Conservation (phyloP, 2,888 invertebrate genomes). For the Liopterus haemorrhoidalis region DNA sequence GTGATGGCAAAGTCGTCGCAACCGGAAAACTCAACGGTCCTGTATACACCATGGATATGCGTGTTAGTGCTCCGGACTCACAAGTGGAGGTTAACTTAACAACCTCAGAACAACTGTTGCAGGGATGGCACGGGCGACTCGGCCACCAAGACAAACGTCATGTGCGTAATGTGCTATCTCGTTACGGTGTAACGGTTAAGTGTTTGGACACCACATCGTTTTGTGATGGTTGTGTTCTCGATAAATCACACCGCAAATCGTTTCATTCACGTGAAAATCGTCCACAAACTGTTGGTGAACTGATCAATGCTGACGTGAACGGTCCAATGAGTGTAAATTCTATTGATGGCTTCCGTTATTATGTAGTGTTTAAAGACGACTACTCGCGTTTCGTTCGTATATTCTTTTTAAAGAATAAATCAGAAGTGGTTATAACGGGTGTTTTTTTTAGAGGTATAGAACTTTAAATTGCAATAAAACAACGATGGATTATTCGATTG, state of each 20-base stretch:
- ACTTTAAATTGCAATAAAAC: no score
- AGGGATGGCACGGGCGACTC: slow-evolving; percentile 30
- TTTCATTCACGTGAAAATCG: slow-evolving; percentile 24
- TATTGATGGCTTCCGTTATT: slow-evolving; percentile 29
- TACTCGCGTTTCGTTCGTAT: slow-evolving; percentile 28
- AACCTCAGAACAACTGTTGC: slow-evolving; percentile 29
- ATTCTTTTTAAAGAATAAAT: slow-evolving; percentile 29
- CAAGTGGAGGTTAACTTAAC: slow-evolving; percentile 25
- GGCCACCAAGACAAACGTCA: slow-evolving; percentile 32
- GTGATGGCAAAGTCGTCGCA: slow-evolving; percentile 25
- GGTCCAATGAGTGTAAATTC: slow-evolving; percentile 30
- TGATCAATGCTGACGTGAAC: slow-evolving; percentile 31
- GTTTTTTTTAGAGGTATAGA: no score
- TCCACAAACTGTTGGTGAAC: slow-evolving; percentile 26
- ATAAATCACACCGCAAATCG: slow-evolving; percentile 20
- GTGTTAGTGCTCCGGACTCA: slow-evolving; percentile 21
- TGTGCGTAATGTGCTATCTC: slow-evolving; percentile 29
- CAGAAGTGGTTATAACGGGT: slow-evolving; percentile 21
- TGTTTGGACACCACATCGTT: slow-evolving; percentile 28
- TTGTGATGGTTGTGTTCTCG: slow-evolving; percentile 20
- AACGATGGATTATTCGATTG: no score
- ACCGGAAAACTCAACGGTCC: slow-evolving; percentile 23
- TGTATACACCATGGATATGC: slow-evolving; percentile 28
- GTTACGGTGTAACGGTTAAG: slow-evolving; percentile 26
- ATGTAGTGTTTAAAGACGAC: slow-evolving; percentile 30